Base-by-base conservation (phyloP, 1,140 invertebrate genomes). In the Drosophila jambulina region DNA sequence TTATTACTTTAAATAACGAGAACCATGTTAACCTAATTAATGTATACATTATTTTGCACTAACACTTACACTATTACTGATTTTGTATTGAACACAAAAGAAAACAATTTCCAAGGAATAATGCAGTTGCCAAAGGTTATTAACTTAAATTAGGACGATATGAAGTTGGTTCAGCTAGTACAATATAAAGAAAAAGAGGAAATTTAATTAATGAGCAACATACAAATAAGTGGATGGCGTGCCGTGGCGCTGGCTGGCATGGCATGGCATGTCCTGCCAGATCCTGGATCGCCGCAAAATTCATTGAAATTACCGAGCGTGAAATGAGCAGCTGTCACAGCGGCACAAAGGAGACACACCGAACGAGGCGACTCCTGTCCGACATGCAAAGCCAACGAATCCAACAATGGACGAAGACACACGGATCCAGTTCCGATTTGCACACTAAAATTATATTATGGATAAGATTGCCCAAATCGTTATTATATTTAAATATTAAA, bases 281-380 rank as follows among this genome's bases (percentile, higher is more conserved):
- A 43, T 72, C 36, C 53, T 40, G 40, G 62, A 74, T 54, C 48
- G 36, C 62, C 38, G 46, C 69, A 69, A 71, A 88, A 88, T 90
- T 90, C 85, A 88, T 88, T 90, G 85, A 90, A 88, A 88, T 85
- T 90, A 90, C 82, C 70, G 65, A 88, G 85, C 84, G 84, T 88
- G 84, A 88, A 88, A 88, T 88, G 84, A 88, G 85, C 85, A 88
- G 85, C 85, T 88, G 85, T 88, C 85, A 90, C 81, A 80, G 62
- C 49, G 77, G 77, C 74, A 90, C 84, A 87, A 87, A 87, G 36
- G 85, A 74, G 74, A 34, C 49, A 80, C 75, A 54, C 42, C 34
- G 57, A 78, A 75, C 63, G 68, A 59, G 46, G 63, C 63, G 67
- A 63, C 58, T 46, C 53, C 29, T 36, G 69, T 42, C 54, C 53